These are phyloP conservation scores for Amiota communis DNA, from an alignment of 2,888 invertebrate genomes.

Conservation along the genomic window DNA sequence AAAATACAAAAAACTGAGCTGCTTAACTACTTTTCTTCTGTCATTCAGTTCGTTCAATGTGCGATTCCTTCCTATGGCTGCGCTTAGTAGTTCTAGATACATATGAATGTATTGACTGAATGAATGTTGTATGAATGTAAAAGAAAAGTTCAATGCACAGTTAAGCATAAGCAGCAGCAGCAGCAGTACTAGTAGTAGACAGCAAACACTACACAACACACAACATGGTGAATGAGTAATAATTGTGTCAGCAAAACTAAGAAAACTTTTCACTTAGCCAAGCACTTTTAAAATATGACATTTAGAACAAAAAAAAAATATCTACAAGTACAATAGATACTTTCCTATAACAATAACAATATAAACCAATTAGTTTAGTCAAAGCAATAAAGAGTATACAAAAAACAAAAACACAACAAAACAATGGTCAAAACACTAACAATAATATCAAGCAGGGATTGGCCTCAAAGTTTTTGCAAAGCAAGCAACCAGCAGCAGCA, in stretches of 20 bases:
- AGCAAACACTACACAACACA: slow-evolving; percentile 30
- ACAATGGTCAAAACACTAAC: not conserved
- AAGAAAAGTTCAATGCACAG: slow-evolving; percentile 19
- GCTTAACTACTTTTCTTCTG: no score
- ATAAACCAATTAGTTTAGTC: slow-evolving; percentile 5
- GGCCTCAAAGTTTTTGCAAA: not conserved
- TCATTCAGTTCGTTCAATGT: no score
- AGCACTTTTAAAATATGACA: no score
- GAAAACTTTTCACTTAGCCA: not conserved
- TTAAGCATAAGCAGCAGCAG: slow-evolving; percentile 6
- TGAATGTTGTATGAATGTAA: no score
- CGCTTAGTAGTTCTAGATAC: no score
- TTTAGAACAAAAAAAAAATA: no score
- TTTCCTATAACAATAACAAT: not conserved
- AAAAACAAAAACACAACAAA: not conserved
- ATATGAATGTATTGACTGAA: not conserved
- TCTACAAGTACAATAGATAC: no score
- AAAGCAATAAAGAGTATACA: not conserved
- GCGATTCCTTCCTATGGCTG: no score
- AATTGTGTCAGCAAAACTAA: not conserved
- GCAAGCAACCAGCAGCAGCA: no score
- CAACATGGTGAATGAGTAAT: not conserved
- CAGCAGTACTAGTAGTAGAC: not conserved
- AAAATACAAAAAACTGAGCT: no score
- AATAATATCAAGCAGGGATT: not conserved